Base-by-base conservation (phyloP, 2,113 vertebrate genomes). In the Anser brachyrhynchus region DNA sequence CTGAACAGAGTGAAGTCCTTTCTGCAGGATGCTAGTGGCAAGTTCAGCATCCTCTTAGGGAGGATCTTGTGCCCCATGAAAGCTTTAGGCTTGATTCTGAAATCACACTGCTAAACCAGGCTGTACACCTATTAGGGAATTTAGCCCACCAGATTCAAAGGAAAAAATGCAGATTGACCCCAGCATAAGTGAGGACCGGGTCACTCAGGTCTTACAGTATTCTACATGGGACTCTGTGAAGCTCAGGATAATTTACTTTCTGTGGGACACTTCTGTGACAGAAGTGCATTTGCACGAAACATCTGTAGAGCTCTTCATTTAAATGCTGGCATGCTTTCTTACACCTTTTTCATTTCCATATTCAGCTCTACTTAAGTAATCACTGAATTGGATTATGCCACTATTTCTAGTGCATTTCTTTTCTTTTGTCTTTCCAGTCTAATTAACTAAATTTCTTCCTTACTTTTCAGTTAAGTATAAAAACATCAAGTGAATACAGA, bases 321-420 rank as follows among this genome's bases (percentile, higher is more conserved):
- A 87, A 90, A 89, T 73, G 46, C 7, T 52, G 70, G 18, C 72
- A 41, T 55, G 62, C 35, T 23, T 58, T 31, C 70, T 58, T 71
- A 84, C 16, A 55, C 8, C 28, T 82, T 59, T 33, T 88, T 82
- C 31, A 70, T 79, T 86, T 65, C 67, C 91, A 93, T 79, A 83
- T 74, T 87, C 52, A 52, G 49, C 55, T 86, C 67, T 22, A 54
- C 43, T 93, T 67, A 89, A 14, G 46, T 58, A 70, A 95, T 10
- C n/a, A 76, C 58, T 79, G 72, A 61, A 65, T 15, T 57, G 77
- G 78, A 93, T 44, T 69, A 66, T 96, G 89, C 33, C 23, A 59
- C 67, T 87, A 66, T 85, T 94, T 94, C 39, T 64, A 85, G 84
- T 14, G 23, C 44, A 82, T 81, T 90, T 96, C 43, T 81, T 96